Percentiles rank a stretch among this genome's conserved stretches.
Evolutionary conservation across 2,888 invertebrate genomes (phyloP).

Genomic region (Cloeon dipterum): DNA sequence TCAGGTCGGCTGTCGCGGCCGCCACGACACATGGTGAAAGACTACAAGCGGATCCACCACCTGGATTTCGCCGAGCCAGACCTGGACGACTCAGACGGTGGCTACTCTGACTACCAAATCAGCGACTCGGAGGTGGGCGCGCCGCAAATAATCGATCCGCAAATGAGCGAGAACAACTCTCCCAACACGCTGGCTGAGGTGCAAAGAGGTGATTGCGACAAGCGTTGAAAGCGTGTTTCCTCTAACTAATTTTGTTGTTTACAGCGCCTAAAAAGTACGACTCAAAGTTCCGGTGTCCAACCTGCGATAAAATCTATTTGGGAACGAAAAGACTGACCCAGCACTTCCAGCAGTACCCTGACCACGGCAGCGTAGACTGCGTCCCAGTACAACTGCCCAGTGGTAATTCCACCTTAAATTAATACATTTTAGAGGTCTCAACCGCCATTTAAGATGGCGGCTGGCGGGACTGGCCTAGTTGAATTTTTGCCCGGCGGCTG

Average conservation of each 20-base stretch:
- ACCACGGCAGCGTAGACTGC: conserved; percentile 24
- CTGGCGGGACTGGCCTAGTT: no score
- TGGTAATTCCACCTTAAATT: no score
- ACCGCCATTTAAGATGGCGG: no score
- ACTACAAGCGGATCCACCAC: conserved; percentile 30
- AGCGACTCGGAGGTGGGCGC: conserved; percentile 12
- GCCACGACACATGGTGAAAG: conserved; percentile 32
- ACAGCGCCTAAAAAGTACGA: conserved; percentile 11
- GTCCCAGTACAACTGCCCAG: conserved; percentile 14
- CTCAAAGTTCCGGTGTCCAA: conserved; percentile 30
- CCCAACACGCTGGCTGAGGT: no score
- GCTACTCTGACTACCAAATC: conserved; percentile 28
- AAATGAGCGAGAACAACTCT: no score
- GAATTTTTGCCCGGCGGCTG: no score
- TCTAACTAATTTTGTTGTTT: background rate
- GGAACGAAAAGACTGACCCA: conserved; percentile 31
- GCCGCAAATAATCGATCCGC: no score
- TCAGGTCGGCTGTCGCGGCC: conserved; percentile 31
- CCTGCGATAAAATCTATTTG: conserved; percentile 38
- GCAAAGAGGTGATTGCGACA: no score
- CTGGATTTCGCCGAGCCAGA: conserved; percentile 27
- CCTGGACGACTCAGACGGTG: conserved; percentile 30
- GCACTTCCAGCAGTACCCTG: conserved; percentile 35
- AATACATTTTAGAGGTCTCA: no score
- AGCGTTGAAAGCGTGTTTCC: no score